Base-by-base conservation (phyloP, 2,888 invertebrate genomes). In the Pyrrhosoma nymphula region DNA sequence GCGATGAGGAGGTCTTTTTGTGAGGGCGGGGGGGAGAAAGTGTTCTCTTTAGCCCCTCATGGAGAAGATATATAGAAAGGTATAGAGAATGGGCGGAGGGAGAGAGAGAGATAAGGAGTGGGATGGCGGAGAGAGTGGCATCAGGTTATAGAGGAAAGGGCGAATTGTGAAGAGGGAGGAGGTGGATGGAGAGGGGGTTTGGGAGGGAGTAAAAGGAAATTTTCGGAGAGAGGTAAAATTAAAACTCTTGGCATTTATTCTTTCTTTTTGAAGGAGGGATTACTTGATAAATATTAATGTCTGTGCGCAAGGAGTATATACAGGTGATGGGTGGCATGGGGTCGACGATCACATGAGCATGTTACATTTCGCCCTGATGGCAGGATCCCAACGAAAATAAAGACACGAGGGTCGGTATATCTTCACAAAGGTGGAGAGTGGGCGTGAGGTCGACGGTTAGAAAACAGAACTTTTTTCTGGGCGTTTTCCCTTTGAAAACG, bases 11-110 rank as follows among this genome's bases (percentile, higher is more conserved):
- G n/a, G n/a, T n/a, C n/a, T n/a, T n/a, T n/a, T n/a, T n/a, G n/a
- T n/a, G n/a, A n/a, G n/a, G n/a, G n/a, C n/a, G n/a, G n/a, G n/a
- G 47, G 39, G 63, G 30, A 16, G 30, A 63, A 63, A 63, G 69
- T 63, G 93, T 47, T 69, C 60, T n/a, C 89, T 89, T 56, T 56
- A 56, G n/a, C 56, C 89, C 55, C 82, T 82, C n/a, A 82, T 69
- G 23, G 69, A 26, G 69, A 69, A 69, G 69, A 69, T 69, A 69
- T 69, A 69, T 69, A 69, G 23, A 69, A 26, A 69, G 23, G n/a
- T 23, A 35, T 1, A 82, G 30, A 82, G 26, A 8, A 82, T 0
- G n/a, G 14, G 8, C 0, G 14, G 82, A 26, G 69, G 16, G 82
- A 82, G 35, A 16, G 82, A 16, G 3, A 35, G 35, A 82, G 82